Evolutionary conservation across 2,797 vertebrate species (phyloP).

Genomic region (Ctenochaetus hawaiiensis): DNA sequence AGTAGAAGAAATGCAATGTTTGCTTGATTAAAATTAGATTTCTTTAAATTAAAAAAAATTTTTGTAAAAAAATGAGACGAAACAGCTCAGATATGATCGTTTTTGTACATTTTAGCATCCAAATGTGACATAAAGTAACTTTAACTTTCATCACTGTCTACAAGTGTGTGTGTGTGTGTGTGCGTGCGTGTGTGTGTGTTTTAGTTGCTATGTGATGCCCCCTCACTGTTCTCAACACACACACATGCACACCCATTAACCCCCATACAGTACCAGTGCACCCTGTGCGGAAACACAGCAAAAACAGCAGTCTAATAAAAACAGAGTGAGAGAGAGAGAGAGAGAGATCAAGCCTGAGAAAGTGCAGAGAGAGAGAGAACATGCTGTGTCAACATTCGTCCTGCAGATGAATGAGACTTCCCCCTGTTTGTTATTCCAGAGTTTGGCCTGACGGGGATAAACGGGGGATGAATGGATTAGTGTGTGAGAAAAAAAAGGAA

Average conservation of each 20-base stretch:
- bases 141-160: not conserved
- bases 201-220: not conserved
- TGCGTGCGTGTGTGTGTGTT: constrained; percentile 16
- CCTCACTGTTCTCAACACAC: constrained; percentile 1
- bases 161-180: constrained; percentile 1
- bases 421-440: constrained; percentile 59
- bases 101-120: no score
- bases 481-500: constrained; percentile 44
- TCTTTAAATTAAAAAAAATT: no score
- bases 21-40: no score
- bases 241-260: constrained; percentile 41
- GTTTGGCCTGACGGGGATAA: constrained; percentile 31
- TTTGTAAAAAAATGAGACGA: no score
- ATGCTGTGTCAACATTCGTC: constrained; percentile 58
- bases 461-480: constrained; percentile 51
- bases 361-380: constrained; percentile 13
- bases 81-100: no score
- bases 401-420: constrained; percentile 62
- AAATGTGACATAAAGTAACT: no score
- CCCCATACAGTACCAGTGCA: constrained; percentile 42
- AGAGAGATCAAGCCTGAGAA: not conserved
- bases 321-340: constrained; percentile 23
- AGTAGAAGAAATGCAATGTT: no score
- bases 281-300: constrained; percentile 36
- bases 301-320: constrained; percentile 54